Evolutionary conservation across 2,113 vertebrate genomes (phyloP), one percentile per base, ranked within the genome.

Genomic region (Corydoras sp.): DNA sequence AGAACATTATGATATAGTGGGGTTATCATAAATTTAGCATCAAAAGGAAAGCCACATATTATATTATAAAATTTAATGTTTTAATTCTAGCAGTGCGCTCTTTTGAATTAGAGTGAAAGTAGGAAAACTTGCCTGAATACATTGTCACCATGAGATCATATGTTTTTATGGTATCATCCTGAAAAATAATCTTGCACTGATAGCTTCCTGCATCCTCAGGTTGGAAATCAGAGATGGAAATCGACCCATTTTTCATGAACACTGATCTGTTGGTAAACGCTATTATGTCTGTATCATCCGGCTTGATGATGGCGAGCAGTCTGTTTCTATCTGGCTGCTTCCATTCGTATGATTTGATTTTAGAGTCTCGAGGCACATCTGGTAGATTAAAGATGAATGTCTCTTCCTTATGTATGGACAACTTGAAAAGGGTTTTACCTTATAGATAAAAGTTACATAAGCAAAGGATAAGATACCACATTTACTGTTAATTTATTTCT

Each of bases 291-390:
- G 10, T 8, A 53, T 10, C 13, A 14, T 14, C 11, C 9, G 13
- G 10, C 10, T 8, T 53, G 51, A 53, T 53, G 51, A 53, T 2
- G 51, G 51, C 51, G 5, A 53, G 51, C 51, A 53, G 1, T 53
- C 10, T 3, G 10, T 3, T 59, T 29, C 29, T 55, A 9, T 55
- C 6, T 4, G 35, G 35, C 2, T 8, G 35, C 1, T 6, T 69
- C 77, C 77, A 78, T 72, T 72, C 64, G 5, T 72, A 2, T 12
- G 11, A 32, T 13, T 3, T 5, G 56, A 69, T 69, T 11, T 4
- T 62, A 12, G 14, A 43, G 15, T 3, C 9, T 3, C 32, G 6
- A 35, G 1, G 12, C 30, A 43, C 4, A 24, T 65, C 15, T 24
- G 55, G 73, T 3, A 69, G 29, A 62, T 49, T 29, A 59, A 65